phyloP scores from a whole-genome alignment of 2,888 invertebrate genomes.

The Tenthredo notha region DNA sequence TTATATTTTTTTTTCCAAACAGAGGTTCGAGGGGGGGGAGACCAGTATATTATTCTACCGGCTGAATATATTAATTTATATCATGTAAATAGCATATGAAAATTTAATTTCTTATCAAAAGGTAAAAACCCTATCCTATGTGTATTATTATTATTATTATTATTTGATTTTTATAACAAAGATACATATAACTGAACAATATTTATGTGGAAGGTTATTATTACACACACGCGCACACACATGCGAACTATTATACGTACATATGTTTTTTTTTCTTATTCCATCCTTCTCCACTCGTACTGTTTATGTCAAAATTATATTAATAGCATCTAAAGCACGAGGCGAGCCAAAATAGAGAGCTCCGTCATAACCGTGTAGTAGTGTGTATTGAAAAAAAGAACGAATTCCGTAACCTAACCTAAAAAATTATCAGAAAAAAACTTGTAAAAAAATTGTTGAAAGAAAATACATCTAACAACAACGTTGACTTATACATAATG shows the following conservation, averaged over 20 bases:
- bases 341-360: constrained; percentile 34
- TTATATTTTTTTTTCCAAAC: not conserved
- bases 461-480: not conserved
- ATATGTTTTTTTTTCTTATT: not conserved
- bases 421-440: not conserved
- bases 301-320: constrained; percentile 62
- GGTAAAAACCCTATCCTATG: not conserved
- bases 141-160: no score
- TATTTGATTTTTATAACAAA: not conserved
- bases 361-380: constrained; percentile 16
- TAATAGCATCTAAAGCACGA: constrained; percentile 60
- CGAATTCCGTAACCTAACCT: not conserved
- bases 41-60: not conserved
- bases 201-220: constrained; percentile 25
- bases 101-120: not conserved
- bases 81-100: not conserved
- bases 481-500: not conserved
- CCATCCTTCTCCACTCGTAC: constrained; percentile 54
- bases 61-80: not conserved
- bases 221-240: not conserved
- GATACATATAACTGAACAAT: not conserved
- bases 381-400: not conserved
- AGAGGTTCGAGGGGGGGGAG: not conserved
- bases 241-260: not conserved
- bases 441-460: not conserved